A percentile compares a stretch with the other conserved stretches of the same genome.
Evolutionary conservation across 35 echinoderm and acorn worm species (phyloP).

Genomic region (Diadema setosum): DNA sequence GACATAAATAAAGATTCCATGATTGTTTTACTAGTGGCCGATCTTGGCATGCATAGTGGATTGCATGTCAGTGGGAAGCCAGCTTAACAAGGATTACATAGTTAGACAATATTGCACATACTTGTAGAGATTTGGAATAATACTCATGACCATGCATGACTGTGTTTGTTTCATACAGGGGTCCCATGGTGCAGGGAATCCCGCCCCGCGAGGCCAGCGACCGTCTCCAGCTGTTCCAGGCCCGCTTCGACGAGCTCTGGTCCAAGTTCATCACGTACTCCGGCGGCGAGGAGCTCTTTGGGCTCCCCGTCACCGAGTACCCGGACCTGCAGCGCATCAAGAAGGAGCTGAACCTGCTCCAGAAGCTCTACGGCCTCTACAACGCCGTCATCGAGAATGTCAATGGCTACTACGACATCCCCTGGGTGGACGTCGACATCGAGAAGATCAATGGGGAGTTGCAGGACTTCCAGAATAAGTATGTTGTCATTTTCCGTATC

Average conservation of each 20-base stretch:
- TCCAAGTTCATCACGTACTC: conserved; percentile 92
- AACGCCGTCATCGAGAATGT: conserved; percentile 97
- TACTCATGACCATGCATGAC: no score
- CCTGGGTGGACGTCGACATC: conserved; percentile 98
- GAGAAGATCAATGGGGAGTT: conserved; percentile 98
- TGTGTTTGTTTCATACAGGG: conserved; percentile 51
- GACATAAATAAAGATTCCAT: no score
- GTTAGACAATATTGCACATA: no score
- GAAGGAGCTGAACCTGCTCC: conserved; percentile 81
- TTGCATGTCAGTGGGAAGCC: no score
- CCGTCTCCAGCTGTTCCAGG: conserved; percentile 85
- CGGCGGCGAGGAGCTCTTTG: conserved; percentile 94
- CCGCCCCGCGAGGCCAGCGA: conserved; percentile 88
- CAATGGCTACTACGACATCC: conserved; percentile 97
- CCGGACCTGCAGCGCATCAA: conserved; percentile 97
- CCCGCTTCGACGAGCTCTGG: conserved; percentile 93
- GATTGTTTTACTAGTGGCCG: no score
- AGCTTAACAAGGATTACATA: no score
- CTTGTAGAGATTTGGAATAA: no score
- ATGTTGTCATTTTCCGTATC: neutral
- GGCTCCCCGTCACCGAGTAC: conserved; percentile 90
- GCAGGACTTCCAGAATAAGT: conserved; percentile 98
- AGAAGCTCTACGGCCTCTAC: conserved; percentile 92
- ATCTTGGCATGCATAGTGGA: no score
- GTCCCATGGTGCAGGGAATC: conserved; percentile 95